Conservation (phyloP, 2,888 invertebrate species). For the Aphidoletes aphidimyza region DNA sequence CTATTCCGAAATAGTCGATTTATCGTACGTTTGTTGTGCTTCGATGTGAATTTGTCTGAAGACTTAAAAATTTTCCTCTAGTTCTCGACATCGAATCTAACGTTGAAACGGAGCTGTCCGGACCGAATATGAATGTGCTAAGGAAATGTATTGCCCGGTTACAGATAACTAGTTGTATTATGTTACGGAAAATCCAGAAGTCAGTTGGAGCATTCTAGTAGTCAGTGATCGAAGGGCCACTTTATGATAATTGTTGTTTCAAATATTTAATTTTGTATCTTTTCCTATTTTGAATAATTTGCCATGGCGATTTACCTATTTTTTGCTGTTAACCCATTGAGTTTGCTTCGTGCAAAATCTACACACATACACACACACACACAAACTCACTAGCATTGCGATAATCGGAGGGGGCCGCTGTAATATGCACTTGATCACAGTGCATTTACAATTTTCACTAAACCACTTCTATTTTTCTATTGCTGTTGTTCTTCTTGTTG, state of each 20-base stretch:
- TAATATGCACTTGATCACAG: conserved; percentile 41
- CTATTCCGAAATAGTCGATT: neutral
- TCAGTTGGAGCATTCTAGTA: neutral
- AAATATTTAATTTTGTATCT: conserved; percentile 36
- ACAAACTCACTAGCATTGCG: conserved; percentile 26
- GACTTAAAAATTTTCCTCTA: neutral
- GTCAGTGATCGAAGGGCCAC: conserved; percentile 6
- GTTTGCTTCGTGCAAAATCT: neutral
- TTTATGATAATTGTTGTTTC: conserved; percentile 49
- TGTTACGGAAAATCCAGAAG: too few species aligned
- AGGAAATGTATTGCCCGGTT: neutral
- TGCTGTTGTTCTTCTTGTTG: too few species aligned
- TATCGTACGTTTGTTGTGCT: neutral
- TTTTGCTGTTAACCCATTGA: neutral
- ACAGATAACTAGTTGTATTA: too few species aligned
- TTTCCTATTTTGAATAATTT: conserved; percentile 44
- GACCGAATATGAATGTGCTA: neutral
- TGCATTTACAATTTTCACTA: conserved; percentile 43
- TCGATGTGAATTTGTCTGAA: conserved; percentile 19
- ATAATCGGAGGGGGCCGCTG: conserved; percentile 41
- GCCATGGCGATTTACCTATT: neutral
- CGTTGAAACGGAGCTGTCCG: neutral
- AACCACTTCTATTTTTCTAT: neutral
- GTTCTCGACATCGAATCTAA: neutral
- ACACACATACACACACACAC: too few species aligned